A percentile compares a stretch with the other conserved stretches of the same genome.
Evolutionary conservation across 2,113 vertebrate genomes (phyloP).

Genomic region (Tauraco erythrolophus): DNA sequence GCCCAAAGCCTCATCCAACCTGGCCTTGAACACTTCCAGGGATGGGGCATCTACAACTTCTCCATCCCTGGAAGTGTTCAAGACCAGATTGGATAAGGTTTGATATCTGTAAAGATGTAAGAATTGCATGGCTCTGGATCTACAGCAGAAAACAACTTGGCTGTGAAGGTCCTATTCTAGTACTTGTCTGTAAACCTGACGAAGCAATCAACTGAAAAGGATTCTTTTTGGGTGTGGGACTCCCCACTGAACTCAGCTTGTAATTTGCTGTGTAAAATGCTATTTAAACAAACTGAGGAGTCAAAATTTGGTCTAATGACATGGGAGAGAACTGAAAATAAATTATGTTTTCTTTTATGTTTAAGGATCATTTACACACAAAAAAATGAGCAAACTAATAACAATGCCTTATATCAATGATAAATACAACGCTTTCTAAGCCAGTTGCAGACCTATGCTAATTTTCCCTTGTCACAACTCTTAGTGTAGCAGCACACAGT

Average conservation of each 20-base stretch:
- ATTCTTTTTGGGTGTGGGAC: background rate
- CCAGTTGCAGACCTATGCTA: background rate
- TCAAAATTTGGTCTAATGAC: background rate
- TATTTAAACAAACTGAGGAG: background rate
- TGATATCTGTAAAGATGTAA: background rate
- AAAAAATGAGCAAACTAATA: background rate
- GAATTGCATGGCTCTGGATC: background rate
- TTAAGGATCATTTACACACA: background rate
- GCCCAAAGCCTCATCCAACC: too few species aligned
- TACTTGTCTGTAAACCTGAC: background rate
- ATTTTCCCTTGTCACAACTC: background rate
- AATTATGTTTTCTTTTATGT: background rate
- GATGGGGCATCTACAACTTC: too few species aligned
- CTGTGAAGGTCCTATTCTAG: background rate
- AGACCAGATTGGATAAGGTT: too few species aligned
- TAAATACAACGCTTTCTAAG: background rate
- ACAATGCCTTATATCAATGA: background rate
- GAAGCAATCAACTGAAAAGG: background rate
- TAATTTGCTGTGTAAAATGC: background rate
- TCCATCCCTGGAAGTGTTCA: too few species aligned
- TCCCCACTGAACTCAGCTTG: background rate
- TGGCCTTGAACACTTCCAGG: too few species aligned
- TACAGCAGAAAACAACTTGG: background rate
- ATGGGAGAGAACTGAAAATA: background rate
- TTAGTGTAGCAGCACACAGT: too few species aligned